Evolutionary conservation across 2,888 invertebrate species (phyloP).

Genomic region (Bombylius major): DNA sequence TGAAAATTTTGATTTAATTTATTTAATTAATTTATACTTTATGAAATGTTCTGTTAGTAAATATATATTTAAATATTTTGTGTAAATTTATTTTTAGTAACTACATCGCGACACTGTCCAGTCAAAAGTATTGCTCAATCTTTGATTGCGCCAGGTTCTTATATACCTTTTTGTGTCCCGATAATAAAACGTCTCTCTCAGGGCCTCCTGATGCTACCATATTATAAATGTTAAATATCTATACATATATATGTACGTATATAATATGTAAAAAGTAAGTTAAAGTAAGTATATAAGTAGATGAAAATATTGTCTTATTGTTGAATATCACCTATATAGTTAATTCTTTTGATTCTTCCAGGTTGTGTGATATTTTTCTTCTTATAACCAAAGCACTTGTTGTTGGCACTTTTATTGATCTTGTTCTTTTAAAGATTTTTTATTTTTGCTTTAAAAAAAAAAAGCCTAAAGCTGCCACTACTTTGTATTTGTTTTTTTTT

Average conservation of each 20-base stretch:
- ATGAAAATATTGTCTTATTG: conserved; percentile 4
- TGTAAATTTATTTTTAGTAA: conserved; percentile 13
- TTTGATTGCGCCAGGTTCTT: conserved; percentile 23
- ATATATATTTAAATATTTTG: too few relatives aligned
- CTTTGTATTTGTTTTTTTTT: background rate
- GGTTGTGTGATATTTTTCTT: conserved; percentile 5
- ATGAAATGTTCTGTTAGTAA: too few relatives aligned
- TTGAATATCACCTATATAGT: background rate
- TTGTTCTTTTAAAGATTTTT: background rate
- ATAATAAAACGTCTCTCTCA: conserved; percentile 5
- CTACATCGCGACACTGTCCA: conserved; percentile 22
- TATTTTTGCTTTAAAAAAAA: background rate
- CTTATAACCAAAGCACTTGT: conserved; percentile 1
- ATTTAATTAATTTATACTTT: too few relatives aligned
- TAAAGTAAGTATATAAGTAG: background rate
- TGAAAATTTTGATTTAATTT: too few relatives aligned
- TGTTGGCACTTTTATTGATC: conserved; percentile 1
- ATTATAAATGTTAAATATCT: background rate
- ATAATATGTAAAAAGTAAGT: background rate
- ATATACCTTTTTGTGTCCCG: conserved; percentile 21
- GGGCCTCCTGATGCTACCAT: background rate
- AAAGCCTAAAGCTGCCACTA: background rate
- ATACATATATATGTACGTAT: background rate
- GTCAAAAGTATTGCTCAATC: conserved; percentile 23
- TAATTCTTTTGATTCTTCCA: background rate